Base-by-base conservation (phyloP, 2,113 vertebrate genomes). In the Salvelinus fontinalis region DNA sequence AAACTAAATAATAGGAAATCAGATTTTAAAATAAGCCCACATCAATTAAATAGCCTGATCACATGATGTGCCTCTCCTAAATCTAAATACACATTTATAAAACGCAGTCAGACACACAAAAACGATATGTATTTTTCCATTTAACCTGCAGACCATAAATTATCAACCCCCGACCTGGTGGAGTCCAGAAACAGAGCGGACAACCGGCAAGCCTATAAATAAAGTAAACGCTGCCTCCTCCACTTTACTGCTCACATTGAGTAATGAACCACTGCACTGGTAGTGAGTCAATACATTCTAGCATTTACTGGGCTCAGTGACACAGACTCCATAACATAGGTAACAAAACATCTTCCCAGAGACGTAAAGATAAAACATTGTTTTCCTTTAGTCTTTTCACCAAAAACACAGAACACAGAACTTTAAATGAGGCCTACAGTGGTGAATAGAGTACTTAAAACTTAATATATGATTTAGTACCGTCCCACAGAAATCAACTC, bases 151-250 rank as follows among this genome's bases (percentile, higher is more conserved):
- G 54, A 20, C 13, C 54, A 57, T 20, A 60, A 2, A 62, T n/a
- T 9, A n/a, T 62, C 8, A 62, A 13, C 7, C 20, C 8, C 7
- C 2, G n/a, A 62, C 59, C 22, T n/a, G 14, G 14, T 18, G 5
- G 16, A 22, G 59, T 59, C 68, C 75, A 77, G 27, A 64, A 22
- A 8, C 6, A 68, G 44, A n/a, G 27, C 20, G 49, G 75, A 71
- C 60, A 70, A 76, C 57, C 59, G 54, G 67, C 54, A 77, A 62
- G 57, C 13, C 67, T 66, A 77, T 49, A 67, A 78, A 67, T 72
- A 67, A 66, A 77, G 31, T 71, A 54, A 67, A 67, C n/a, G 39
- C 34, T 54, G 24, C 54, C 27, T 48, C 51, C 57, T 62, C 31
- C 60, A 70, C 60, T 62, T 66, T 66, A 54, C 16, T 54, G 16